Base-by-base conservation (phyloP, 2,888 invertebrate genomes). In the Stenchaetothrips biformis region DNA sequence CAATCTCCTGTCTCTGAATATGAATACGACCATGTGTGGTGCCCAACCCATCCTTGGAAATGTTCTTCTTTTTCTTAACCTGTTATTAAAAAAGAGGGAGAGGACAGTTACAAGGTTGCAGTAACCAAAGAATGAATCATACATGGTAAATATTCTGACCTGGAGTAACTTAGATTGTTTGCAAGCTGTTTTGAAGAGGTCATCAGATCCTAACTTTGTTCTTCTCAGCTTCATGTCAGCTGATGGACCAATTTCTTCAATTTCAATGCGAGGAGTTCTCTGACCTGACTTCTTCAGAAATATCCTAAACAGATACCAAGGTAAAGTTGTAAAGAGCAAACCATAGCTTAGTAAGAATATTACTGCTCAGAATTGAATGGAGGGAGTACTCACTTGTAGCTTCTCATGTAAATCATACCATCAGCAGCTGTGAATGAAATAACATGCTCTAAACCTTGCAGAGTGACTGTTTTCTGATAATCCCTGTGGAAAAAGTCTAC, bases 371-470 rank as follows among this genome's bases (percentile, higher is more conserved):
- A 79, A 67, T 21, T 25, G 9, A 25, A 49, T 16, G 0, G 13
- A 48, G 79, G 16, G 25, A 4, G 49, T n/a, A 80, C 81, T 80
- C 85, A 90, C 91, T 88, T 90, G 86, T 92, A 92, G 85, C 90
- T 91, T 80, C 98, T 89, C 83, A 99, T 86, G 82, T 92, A 90
- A 82, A 99, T 92, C 84, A 90, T 92, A 80, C 94, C 93, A 83
- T 95, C 94, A 3, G 92, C 90, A 6, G 94, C 93, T 67, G 97
- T 96, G 85, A 99, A 96, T 86, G 94, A 93, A 47, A 99, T 87
- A 0, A 95, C 95, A 88, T 98, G 97, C 86, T 99, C 98, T 82
- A 99, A 89, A 0, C 99, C 99, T 85, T 97, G 95, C 16, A 99
- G 88, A 82, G 97, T 91, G 78, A 99, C 91, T 78, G 93, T 92